A percentile compares a stretch with the other conserved stretches of the same genome.
Evolutionary conservation across 2,888 invertebrate species (phyloP).

Genomic region (Caenorhabditis doughertyi): DNA sequence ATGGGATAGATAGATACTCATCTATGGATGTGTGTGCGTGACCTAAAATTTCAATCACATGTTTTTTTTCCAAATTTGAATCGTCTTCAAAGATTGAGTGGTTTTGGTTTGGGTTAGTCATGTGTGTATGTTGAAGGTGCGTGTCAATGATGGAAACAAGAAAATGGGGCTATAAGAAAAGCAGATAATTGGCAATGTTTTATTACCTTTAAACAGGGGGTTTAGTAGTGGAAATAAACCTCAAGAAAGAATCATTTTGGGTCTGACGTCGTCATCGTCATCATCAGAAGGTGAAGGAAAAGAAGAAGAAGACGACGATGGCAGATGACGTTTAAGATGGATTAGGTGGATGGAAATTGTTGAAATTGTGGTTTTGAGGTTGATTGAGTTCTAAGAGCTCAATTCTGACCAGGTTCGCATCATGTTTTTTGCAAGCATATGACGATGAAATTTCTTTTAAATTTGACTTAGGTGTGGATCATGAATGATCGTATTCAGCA

Average conservation of each 20-base stretch:
- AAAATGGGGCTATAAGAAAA: neutral
- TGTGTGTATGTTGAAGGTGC: too few relatives aligned
- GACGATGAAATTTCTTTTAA: too few relatives aligned
- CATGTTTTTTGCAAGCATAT: too few relatives aligned
- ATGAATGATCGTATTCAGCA: too few relatives aligned
- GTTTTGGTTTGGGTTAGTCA: conserved; percentile 16
- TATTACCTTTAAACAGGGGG: neutral
- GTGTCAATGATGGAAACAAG: too few relatives aligned
- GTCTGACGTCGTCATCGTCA: neutral
- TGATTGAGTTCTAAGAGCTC: too few relatives aligned
- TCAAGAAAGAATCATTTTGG: neutral
- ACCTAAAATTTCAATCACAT: conserved; percentile 28
- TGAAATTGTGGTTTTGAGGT: too few relatives aligned
- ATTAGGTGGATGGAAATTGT: neutral
- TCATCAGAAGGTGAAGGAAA: neutral
- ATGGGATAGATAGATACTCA: conserved; percentile 20
- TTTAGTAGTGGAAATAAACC: too few relatives aligned
- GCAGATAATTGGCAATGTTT: conserved; percentile 24
- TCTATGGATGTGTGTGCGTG: conserved; percentile 7
- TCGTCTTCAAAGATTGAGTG: conserved; percentile 1
- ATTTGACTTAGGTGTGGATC: too few relatives aligned
- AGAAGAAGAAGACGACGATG: too few relatives aligned
- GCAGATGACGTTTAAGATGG: conserved; percentile 2
- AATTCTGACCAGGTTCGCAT: too few relatives aligned
- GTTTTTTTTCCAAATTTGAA: neutral